Conservation (phyloP, 2,888 invertebrate species). For the Allacma fusca region DNA sequence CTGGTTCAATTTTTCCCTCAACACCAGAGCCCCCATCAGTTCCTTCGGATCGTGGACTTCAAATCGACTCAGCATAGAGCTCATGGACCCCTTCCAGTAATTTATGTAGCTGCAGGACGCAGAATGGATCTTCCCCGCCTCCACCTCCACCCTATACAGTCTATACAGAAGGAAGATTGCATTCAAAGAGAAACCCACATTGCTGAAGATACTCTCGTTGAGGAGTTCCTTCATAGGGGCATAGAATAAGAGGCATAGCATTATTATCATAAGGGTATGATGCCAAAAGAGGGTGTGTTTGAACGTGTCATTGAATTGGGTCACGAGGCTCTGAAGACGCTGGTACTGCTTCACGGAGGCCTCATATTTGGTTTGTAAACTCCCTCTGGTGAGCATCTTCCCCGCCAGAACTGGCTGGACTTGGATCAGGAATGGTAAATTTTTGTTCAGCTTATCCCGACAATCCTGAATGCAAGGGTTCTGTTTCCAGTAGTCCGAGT, state of each 20-base stretch:
- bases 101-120: background rate
- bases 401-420: too few relatives aligned
- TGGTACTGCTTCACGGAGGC: background rate
- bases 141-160: background rate
- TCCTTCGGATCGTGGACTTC: background rate
- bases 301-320: conserved; percentile 10
- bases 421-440: too few relatives aligned
- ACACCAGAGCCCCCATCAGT: background rate
- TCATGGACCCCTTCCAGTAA: background rate
- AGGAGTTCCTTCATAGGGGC: conserved; percentile 2
- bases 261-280: conserved; percentile 3
- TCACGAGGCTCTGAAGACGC: background rate
- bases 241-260: conserved; percentile 26
- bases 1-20: background rate
- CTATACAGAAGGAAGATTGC: conserved; percentile 1
- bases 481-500: too few relatives aligned
- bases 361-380: background rate
- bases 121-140: background rate
- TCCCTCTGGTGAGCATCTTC: too few relatives aligned
- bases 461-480: too few relatives aligned
- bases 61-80: background rate
- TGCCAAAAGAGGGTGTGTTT: background rate
- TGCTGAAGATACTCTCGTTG: background rate
- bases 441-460: too few relatives aligned
- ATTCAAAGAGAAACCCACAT: conserved; percentile 9